Percentiles rank a stretch among this genome's conserved stretches.
Conservation (phyloP, 1,140 invertebrate species). For the Drosophila miranda region DNA sequence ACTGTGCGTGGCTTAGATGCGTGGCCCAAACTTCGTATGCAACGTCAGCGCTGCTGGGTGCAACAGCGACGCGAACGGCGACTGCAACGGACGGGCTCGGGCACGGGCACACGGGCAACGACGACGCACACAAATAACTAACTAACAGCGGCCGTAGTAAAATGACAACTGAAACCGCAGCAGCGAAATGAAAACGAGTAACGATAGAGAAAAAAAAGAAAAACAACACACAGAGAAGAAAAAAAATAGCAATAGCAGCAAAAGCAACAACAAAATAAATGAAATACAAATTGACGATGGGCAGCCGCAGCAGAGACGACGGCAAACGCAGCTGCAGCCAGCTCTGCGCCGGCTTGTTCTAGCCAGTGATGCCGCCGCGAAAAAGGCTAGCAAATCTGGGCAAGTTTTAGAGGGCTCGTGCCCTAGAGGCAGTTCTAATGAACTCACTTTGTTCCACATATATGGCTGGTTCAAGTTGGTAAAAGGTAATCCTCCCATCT, state of each 20-base stretch:
- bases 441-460: too few relatives aligned
- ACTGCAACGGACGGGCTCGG: slow-evolving; percentile 7
- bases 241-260: slow-evolving; percentile 23
- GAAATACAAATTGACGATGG: slow-evolving; percentile 51
- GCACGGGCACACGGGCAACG: slow-evolving; percentile 14
- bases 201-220: slow-evolving; percentile 41
- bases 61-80: slow-evolving; percentile 47
- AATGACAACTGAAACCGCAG: slow-evolving; percentile 79
- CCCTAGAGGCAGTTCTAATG: rapidly evolving
- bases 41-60: slow-evolving; percentile 10
- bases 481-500: too few relatives aligned
- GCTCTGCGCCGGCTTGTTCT: slow-evolving; percentile 34
- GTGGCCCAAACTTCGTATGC: slow-evolving; percentile 23
- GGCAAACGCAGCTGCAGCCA: slow-evolving; percentile 51
- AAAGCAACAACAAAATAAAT: slow-evolving; percentile 35
- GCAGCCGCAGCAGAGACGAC: slow-evolving; percentile 35
- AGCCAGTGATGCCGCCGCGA: slow-evolving; percentile 25
- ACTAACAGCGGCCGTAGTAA: slow-evolving; percentile 78
- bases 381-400: background rate
- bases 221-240: slow-evolving; percentile 25
- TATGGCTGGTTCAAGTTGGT: too few relatives aligned
- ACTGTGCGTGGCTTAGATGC: background rate
- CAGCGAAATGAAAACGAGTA: slow-evolving; percentile 77
- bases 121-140: slow-evolving; percentile 74
- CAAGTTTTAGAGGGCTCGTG: too few relatives aligned